phyloP scores from a whole-genome alignment of 2,113 vertebrate genomes.

The Oreochromis tanganicae region DNA sequence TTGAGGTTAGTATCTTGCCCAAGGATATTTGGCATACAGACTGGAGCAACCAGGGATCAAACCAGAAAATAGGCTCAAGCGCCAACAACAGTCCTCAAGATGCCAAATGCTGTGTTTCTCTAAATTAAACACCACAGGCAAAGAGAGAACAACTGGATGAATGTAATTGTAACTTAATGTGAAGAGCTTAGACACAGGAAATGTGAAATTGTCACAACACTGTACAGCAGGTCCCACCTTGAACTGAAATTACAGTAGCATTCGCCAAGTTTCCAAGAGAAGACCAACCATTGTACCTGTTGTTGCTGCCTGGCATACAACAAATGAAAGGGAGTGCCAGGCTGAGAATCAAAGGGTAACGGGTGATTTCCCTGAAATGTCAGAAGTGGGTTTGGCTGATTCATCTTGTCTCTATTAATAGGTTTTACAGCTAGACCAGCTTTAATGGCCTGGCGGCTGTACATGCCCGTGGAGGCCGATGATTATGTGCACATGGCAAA shows the following conservation, averaged over 20 bases:
- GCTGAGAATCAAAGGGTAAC: slow-evolving; percentile 45
- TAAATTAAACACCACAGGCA: background rate
- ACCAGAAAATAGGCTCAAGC: background rate
- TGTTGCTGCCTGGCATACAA: slow-evolving; percentile 28
- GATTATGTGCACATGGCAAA: slow-evolving; percentile 44
- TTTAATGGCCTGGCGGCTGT: slow-evolving; percentile 37
- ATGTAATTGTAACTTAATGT: background rate
- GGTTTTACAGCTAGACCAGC: slow-evolving; percentile 32
- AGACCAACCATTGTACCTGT: slow-evolving; percentile 43
- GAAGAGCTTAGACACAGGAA: background rate
- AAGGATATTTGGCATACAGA: background rate
- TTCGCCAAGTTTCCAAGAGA: slow-evolving; percentile 46
- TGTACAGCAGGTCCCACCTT: slow-evolving; percentile 13
- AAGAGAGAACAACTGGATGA: background rate
- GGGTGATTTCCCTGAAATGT: slow-evolving; percentile 58
- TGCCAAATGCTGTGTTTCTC: background rate
- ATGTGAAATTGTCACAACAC: slow-evolving; percentile 6
- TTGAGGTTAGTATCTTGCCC: background rate
- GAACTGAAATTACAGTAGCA: slow-evolving; percentile 23
- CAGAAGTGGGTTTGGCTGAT: slow-evolving; percentile 55
- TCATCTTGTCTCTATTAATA: slow-evolving; percentile 55
- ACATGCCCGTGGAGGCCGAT: slow-evolving; percentile 19
- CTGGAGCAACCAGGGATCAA: background rate
- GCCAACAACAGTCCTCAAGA: background rate
- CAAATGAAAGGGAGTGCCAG: slow-evolving; percentile 39